Evolutionary conservation across 23 tunicate genomes (phyloP).

Genomic region (Pegea sp.): DNA sequence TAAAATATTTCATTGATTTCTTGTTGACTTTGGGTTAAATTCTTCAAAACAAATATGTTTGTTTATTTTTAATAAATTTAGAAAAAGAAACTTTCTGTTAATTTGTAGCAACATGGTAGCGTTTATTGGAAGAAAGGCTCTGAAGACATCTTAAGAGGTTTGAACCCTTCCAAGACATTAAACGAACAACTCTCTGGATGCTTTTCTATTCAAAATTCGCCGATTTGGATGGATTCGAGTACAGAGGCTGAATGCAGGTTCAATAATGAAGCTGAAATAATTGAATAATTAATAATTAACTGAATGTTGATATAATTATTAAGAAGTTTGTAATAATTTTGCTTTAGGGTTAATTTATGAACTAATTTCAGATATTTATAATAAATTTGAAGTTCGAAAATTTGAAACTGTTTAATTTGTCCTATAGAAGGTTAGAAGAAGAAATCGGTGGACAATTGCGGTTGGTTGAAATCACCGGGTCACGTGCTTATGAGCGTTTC

Average conservation of each 20-base stretch:
- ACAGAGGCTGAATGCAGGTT: constrained; percentile 69
- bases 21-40: too few relatives aligned
- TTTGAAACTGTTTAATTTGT: not conserved
- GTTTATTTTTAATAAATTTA: not conserved
- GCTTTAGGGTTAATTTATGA: not conserved
- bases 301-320: too few relatives aligned
- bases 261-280: too few relatives aligned
- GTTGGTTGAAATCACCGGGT: constrained; percentile 54
- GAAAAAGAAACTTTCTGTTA: not conserved
- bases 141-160: constrained; percentile 5
- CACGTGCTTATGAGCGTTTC: constrained; percentile 83
- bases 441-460: constrained; percentile 35
- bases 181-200: constrained; percentile 31
- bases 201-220: constrained; percentile 61
- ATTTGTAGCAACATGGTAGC: constrained; percentile 85
- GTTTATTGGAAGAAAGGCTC: constrained; percentile 79
- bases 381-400: not conserved
- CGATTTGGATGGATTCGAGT: constrained; percentile 97
- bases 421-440: constrained; percentile 29
- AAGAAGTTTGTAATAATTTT: not conserved
- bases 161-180: constrained; percentile 11
- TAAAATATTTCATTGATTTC: not conserved
- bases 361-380: not conserved
- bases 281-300: too few relatives aligned
- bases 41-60: too few relatives aligned